Conservation (phyloP, 2,888 invertebrate genomes). For the Augochlorella aurata region DNA sequence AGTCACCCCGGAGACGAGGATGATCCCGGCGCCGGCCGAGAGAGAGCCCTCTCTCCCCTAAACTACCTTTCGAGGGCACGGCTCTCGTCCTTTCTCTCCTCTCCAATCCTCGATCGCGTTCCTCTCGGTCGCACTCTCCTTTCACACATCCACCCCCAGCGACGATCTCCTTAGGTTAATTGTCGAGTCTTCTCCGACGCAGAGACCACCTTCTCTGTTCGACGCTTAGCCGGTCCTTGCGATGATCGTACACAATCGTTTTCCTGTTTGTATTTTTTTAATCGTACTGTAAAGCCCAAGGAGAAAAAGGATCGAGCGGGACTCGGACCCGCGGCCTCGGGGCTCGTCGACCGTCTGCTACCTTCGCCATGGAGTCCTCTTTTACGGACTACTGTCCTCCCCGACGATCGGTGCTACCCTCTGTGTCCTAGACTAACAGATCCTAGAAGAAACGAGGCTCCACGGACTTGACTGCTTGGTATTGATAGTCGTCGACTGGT, state of each 20-base stretch:
- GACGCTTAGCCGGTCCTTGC: neutral
- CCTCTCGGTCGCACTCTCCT: slow-evolving; percentile 2
- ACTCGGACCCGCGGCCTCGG: neutral
- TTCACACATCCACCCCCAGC: neutral
- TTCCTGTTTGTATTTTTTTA: slow-evolving; percentile 2
- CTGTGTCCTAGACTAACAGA: too few species aligned
- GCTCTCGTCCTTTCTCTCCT: neutral
- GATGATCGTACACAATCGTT: slow-evolving; percentile 3
- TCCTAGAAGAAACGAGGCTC: neutral
- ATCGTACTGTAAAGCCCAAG: neutral
- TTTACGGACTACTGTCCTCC: neutral
- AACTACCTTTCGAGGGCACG: slow-evolving; percentile 7
- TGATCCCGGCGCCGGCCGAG: neutral
- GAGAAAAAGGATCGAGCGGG: slow-evolving; percentile 8
- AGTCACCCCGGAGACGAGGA: slow-evolving; percentile 10
- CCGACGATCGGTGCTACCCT: too few species aligned
- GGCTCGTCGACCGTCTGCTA: neutral
- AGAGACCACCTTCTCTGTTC: slow-evolving; percentile 6
- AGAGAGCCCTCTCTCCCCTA: neutral
- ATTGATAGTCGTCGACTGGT: neutral
- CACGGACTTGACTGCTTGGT: neutral
- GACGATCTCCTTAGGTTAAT: slow-evolving; percentile 35
- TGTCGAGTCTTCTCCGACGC: slow-evolving; percentile 3
- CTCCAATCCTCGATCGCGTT: neutral
- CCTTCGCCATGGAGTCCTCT: neutral